These are phyloP conservation scores for Steromphala cineraria DNA, from an alignment of 2,888 invertebrate genomes.

Conservation along the genomic window DNA sequence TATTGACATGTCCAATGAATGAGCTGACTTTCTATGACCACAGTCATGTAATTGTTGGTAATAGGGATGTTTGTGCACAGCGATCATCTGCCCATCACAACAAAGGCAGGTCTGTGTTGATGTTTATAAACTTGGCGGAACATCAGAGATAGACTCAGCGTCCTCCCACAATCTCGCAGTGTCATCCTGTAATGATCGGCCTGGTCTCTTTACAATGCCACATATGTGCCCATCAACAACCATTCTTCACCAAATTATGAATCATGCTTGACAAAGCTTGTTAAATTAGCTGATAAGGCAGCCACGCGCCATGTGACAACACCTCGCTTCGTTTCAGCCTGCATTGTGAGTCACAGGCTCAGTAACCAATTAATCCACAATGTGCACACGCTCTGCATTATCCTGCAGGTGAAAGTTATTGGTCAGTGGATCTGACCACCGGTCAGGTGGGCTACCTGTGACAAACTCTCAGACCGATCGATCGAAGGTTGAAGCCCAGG, in stretches of 20 bases:
- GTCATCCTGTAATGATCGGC: too few species aligned
- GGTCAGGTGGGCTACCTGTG: neutral
- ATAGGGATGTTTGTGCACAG: too few species aligned
- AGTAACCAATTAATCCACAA: neutral
- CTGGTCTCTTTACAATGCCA: too few species aligned
- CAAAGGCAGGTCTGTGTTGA: neutral
- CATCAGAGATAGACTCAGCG: neutral
- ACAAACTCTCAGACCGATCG: neutral
- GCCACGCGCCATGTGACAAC: slow-evolving; percentile 6
- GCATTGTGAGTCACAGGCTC: neutral
- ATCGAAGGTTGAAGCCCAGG: neutral
- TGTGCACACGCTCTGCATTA: neutral
- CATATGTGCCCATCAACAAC: neutral
- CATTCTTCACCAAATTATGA: neutral
- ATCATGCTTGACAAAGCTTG: neutral
- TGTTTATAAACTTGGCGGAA: neutral
- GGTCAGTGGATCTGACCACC: neutral
- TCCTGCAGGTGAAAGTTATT: neutral
- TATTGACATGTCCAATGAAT: too few species aligned
- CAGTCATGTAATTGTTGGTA: too few species aligned
- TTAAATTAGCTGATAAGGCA: neutral
- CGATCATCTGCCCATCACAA: neutral
- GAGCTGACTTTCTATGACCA: too few species aligned
- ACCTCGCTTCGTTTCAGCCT: neutral
- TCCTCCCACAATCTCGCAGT: too few species aligned